A percentile compares a stretch with the other conserved stretches of the same genome.
Evolutionary conservation across 1,140 invertebrate species (phyloP).

Genomic region (Drosophila arizonae): DNA sequence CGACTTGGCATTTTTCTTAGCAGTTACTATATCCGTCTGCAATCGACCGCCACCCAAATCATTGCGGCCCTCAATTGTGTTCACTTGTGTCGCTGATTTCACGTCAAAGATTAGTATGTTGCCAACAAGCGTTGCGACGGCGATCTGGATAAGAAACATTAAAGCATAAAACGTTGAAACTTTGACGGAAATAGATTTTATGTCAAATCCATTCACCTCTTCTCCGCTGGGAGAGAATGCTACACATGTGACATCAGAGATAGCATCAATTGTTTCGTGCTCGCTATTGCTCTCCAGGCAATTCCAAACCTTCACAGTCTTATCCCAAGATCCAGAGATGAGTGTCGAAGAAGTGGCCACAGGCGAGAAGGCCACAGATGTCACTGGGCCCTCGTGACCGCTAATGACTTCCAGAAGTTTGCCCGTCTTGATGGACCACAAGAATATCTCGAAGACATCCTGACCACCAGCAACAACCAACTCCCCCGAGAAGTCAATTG

Average conservation of each 20-base stretch:
- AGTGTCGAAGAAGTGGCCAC: slow-evolving; percentile 88
- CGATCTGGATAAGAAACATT: slow-evolving; percentile 86
- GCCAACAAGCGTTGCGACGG: slow-evolving; percentile 94
- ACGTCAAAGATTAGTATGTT: slow-evolving; percentile 94
- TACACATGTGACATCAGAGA: slow-evolving; percentile 92
- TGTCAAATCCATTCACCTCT: slow-evolving; percentile 84
- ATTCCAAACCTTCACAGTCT: slow-evolving; percentile 96
- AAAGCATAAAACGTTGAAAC: not conserved
- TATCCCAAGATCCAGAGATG: slow-evolving; percentile 97
- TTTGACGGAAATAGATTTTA: too few species aligned
- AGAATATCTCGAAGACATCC: slow-evolving; percentile 96
- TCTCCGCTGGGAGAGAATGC: slow-evolving; percentile 94
- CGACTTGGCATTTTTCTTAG: slow-evolving; percentile 91
- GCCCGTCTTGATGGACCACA: slow-evolving; percentile 97
- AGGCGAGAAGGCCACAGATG: slow-evolving; percentile 91
- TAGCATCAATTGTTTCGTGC: slow-evolving; percentile 92
- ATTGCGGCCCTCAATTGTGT: slow-evolving; percentile 92
- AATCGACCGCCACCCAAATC: slow-evolving; percentile 93
- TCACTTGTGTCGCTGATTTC: slow-evolving; percentile 88
- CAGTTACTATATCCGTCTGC: slow-evolving; percentile 93
- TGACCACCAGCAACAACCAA: slow-evolving; percentile 96
- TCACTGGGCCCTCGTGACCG: slow-evolving; percentile 96
- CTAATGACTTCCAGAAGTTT: slow-evolving; percentile 94
- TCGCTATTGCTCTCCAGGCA: slow-evolving; percentile 89
- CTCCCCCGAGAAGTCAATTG: slow-evolving; percentile 94